These are phyloP conservation scores for Ochotona curzoniae DNA, from an alignment of 2,113 vertebrate genomes.

Conservation along the genomic window DNA sequence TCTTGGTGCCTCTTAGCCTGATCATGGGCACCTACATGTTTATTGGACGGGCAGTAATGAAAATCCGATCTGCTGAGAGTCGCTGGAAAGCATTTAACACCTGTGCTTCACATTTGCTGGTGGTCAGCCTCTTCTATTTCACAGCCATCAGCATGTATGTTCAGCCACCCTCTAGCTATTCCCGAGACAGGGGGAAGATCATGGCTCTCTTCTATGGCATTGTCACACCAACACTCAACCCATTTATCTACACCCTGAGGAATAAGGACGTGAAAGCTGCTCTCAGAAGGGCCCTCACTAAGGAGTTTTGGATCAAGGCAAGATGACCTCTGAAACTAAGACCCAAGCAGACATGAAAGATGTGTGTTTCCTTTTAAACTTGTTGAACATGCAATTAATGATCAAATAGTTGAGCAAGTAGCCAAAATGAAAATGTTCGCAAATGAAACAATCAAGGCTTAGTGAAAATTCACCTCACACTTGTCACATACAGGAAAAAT, in stretches of 20 bases:
- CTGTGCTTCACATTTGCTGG: slow-evolving; percentile 63
- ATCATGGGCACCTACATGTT: slow-evolving; percentile 66
- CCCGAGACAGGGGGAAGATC: slow-evolving; percentile 67
- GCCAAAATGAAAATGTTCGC: not conserved
- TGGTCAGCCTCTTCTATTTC: slow-evolving; percentile 75
- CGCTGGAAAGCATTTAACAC: slow-evolving; percentile 75
- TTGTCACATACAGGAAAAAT: not conserved
- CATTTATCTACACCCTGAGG: slow-evolving; percentile 84
- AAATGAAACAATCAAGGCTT: not conserved
- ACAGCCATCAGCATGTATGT: slow-evolving; percentile 73
- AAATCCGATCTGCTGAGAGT: slow-evolving; percentile 53
- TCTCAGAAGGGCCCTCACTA: slow-evolving; percentile 51
- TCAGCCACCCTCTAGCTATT: slow-evolving; percentile 70
- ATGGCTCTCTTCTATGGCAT: slow-evolving; percentile 79
- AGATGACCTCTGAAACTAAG: slow-evolving; percentile 39
- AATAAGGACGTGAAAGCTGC: slow-evolving; percentile 82
- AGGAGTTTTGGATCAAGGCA: slow-evolving; percentile 52
- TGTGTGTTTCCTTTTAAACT: not conserved
- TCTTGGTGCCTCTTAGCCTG: slow-evolving; percentile 59
- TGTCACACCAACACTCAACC: slow-evolving; percentile 82
- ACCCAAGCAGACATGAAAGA: not conserved
- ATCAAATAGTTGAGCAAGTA: not conserved
- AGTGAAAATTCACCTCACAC: not conserved
- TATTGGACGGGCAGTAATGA: slow-evolving; percentile 62
- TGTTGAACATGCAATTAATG: not conserved